A percentile compares a stretch with the other conserved stretches of the same genome.
These are phyloP conservation scores for Oreochromis tanganicae DNA, from an alignment of 2,113 vertebrate genomes.

Conservation along the genomic window DNA sequence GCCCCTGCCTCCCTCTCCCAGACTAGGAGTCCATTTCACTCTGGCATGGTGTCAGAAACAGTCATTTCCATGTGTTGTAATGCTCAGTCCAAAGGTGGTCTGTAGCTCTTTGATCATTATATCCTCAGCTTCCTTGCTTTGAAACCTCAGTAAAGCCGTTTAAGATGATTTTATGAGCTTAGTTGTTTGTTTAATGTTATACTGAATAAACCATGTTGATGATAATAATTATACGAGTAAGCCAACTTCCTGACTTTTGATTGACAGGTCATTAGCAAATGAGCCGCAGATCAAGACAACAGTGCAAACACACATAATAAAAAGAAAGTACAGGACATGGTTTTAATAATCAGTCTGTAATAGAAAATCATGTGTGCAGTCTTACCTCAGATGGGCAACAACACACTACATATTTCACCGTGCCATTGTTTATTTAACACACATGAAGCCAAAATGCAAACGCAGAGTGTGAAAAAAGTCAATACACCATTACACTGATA, in stretches of 20 bases:
- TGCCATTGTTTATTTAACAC: background rate
- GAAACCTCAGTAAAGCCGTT: accelerated
- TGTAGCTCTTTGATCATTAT: background rate
- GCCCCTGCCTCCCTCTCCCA: background rate
- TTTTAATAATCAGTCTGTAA: background rate
- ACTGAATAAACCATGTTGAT: background rate
- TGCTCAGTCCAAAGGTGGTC: background rate
- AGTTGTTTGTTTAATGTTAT: background rate
- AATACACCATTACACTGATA: background rate
- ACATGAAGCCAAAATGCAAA: background rate
- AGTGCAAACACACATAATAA: background rate
- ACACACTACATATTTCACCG: background rate
- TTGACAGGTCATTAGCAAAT: background rate
- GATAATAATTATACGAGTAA: background rate
- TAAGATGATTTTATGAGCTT: background rate
- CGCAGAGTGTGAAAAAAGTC: background rate
- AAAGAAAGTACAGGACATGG: background rate
- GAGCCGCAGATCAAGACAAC: background rate
- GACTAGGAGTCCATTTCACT: slow-evolving; percentile 8
- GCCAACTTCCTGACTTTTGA: background rate
- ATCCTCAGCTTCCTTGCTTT: background rate
- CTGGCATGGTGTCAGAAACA: slow-evolving; percentile 21
- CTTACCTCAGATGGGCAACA: background rate
- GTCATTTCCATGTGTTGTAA: background rate
- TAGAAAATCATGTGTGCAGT: background rate